These are phyloP conservation scores for Platyscelio sp. DNA, from an alignment of 2,888 invertebrate genomes.

Conservation along the genomic window DNA sequence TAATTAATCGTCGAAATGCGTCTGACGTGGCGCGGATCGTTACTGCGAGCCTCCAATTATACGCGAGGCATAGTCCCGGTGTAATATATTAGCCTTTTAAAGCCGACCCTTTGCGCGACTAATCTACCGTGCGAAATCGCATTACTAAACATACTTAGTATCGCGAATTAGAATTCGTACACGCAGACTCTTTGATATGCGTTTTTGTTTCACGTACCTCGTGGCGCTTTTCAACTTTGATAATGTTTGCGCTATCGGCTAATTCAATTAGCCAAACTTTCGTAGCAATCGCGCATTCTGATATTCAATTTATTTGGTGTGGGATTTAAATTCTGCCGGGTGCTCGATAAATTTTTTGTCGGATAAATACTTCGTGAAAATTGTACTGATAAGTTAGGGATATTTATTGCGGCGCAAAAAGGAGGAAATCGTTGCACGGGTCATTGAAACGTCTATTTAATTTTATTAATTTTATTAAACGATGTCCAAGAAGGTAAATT, in stretches of 20 bases:
- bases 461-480: too few species aligned
- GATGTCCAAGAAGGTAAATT: too few species aligned
- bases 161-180: background rate
- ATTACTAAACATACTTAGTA: conserved; percentile 21
- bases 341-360: too few species aligned
- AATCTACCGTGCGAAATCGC: conserved; percentile 30
- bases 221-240: conserved; percentile 6
- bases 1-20: conserved; percentile 67
- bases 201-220: background rate
- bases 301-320: background rate
- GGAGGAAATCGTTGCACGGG: too few species aligned
- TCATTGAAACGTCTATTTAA: too few species aligned
- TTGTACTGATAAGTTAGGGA: too few species aligned
- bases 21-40: conserved; percentile 58
- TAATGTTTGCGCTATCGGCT: background rate
- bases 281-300: background rate
- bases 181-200: conserved; percentile 3
- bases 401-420: too few species aligned
- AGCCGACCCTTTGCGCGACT: conserved; percentile 34
- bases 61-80: conserved; percentile 29
- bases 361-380: too few species aligned
- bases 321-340: too few species aligned
- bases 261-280: background rate
- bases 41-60: conserved; percentile 55
- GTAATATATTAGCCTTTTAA: conserved; percentile 53